A percentile compares a stretch with the other conserved stretches of the same genome.
phyloP scores from a whole-genome alignment of 2,797 vertebrate species.

The Chloroceryle amazona region DNA sequence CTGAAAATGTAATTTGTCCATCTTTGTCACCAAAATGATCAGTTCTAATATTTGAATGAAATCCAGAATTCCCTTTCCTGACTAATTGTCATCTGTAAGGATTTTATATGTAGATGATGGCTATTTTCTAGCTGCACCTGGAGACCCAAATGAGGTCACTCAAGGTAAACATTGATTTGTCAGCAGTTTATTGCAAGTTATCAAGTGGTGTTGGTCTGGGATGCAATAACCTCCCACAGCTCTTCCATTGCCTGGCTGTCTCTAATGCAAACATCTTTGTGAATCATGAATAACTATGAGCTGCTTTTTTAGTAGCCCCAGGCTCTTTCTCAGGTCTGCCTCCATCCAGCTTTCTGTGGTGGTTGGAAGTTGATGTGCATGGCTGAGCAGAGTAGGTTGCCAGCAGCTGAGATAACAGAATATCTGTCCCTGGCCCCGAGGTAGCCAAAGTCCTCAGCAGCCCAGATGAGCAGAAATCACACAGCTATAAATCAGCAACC shows the following conservation, averaged over 20 bases:
- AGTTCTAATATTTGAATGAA: not conserved
- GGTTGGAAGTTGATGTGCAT: rapidly evolving
- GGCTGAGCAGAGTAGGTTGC: not conserved
- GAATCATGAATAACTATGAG: not conserved
- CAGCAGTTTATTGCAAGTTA: not conserved
- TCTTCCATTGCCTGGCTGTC: rapidly evolving
- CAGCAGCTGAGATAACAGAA: not conserved
- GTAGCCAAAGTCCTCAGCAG: not conserved
- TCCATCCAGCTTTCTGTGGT: not conserved
- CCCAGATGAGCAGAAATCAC: not conserved
- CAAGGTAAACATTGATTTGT: not conserved
- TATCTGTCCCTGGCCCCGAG: not conserved
- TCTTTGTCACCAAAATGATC: not conserved
- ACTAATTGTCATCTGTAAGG: not conserved
- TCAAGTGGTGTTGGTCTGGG: not conserved
- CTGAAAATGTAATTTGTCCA: not conserved
- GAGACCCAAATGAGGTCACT: not conserved
- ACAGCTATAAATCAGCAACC: not conserved
- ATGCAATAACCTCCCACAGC: not conserved
- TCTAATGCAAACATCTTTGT: not conserved
- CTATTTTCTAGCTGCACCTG: not conserved
- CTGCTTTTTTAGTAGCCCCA: not conserved
- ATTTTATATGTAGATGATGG: not conserved
- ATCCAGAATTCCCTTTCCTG: not conserved
- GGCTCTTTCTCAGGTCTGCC: not conserved